Percentiles rank a stretch among this genome's conserved stretches.
phyloP scores from a whole-genome alignment of 2,888 invertebrate species.

The Nomada flava region DNA sequence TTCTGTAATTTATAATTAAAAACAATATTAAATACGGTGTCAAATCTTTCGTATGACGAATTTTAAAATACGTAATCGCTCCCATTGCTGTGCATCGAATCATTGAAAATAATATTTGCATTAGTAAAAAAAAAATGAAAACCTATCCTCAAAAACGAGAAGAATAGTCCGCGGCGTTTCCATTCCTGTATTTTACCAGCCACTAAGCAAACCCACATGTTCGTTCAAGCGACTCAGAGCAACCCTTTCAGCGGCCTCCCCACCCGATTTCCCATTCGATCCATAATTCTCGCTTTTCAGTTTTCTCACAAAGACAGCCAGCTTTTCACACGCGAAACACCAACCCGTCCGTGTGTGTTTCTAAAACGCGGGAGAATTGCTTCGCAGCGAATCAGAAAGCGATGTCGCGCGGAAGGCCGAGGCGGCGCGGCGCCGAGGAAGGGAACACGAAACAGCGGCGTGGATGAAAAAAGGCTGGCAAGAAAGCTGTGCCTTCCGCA shows the following conservation, averaged over 20 bases:
- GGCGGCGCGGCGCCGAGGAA: not conserved
- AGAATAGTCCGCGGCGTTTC: not conserved
- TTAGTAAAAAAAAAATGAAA: not conserved
- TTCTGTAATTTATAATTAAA: too few species aligned
- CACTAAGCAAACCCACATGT: not conserved
- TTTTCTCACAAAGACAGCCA: not conserved
- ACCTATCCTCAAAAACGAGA: not conserved
- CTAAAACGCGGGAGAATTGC: conserved; percentile 18
- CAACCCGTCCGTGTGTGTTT: not conserved
- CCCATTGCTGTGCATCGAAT: too few species aligned
- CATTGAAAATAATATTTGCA: too few species aligned
- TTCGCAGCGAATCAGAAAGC: conserved; percentile 7
- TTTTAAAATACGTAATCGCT: too few species aligned
- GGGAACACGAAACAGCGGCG: not conserved
- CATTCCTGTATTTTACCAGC: not conserved
- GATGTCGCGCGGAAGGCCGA: not conserved
- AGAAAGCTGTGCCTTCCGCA: conserved; percentile 10
- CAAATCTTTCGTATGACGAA: too few species aligned
- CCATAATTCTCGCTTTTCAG: not conserved
- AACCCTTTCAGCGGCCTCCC: conserved; percentile 1
- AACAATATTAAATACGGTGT: too few species aligned
- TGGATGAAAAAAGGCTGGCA: not conserved
- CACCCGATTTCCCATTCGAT: conserved; percentile 2
- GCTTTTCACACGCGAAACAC: not conserved
- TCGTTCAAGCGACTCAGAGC: not conserved